Evolutionary conservation across 2,113 vertebrate genomes (phyloP).

Genomic region (Microcebus ravelobensis): DNA sequence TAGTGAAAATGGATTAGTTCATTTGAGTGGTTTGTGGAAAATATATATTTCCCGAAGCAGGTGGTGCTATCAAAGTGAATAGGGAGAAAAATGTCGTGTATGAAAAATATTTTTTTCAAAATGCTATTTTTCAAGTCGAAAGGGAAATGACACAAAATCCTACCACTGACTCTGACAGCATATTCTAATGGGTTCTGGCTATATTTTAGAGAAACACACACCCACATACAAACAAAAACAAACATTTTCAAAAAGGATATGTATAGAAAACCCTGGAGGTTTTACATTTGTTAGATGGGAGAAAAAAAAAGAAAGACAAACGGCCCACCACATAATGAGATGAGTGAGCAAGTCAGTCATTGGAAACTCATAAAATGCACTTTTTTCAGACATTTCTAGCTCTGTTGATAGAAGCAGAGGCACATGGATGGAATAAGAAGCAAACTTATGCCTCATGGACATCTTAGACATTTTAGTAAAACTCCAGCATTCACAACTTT

Average conservation of each 20-base stretch:
- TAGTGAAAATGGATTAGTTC: constrained; percentile 90
- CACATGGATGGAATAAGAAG: not conserved
- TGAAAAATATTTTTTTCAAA: constrained; percentile 87
- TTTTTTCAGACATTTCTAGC: constrained; percentile 26
- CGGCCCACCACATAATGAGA: constrained; percentile 63
- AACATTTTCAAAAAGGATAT: constrained; percentile 69
- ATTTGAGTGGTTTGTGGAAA: constrained; percentile 87
- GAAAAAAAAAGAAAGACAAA: constrained; percentile 72
- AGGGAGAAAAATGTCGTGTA: constrained; percentile 86
- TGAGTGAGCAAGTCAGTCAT: constrained; percentile 62
- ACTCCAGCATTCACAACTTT: not conserved
- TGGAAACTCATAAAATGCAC: constrained; percentile 52
- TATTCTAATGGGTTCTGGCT: constrained; percentile 75
- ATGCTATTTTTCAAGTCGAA: constrained; percentile 86
- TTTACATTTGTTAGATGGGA: constrained; percentile 69
- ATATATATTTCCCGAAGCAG: constrained; percentile 89
- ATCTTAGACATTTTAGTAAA: not conserved
- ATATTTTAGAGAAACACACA: constrained; percentile 65
- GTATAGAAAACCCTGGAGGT: constrained; percentile 73
- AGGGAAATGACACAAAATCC: constrained; percentile 84
- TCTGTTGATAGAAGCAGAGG: constrained; percentile 1
- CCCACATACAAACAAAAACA: constrained; percentile 71
- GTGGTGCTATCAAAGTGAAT: constrained; percentile 85
- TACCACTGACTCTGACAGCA: constrained; percentile 74
- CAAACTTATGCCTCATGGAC: not conserved